Conservation (phyloP, 2,888 invertebrate species). For the Leucophenga maculata region DNA sequence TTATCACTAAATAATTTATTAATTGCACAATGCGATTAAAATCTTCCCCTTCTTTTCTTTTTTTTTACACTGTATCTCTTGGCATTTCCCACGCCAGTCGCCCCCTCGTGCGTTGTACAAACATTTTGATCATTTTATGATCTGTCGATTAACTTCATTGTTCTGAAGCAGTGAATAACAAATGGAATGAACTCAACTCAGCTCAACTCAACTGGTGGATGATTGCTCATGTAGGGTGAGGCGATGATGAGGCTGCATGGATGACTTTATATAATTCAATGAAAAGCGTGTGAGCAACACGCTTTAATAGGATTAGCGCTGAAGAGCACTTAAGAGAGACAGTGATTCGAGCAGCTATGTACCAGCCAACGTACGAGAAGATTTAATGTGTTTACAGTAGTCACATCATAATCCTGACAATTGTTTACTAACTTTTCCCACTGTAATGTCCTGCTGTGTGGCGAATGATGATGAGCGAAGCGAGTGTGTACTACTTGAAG, state of each 20-base stretch:
- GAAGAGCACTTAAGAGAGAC: constrained; percentile 70
- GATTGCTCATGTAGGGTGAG: not conserved
- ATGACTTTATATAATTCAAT: constrained; percentile 15
- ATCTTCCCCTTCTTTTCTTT: not conserved
- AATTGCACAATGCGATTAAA: not conserved
- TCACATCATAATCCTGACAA: constrained; percentile 46
- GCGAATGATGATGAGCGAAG: not conserved
- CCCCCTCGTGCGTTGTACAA: constrained; percentile 51
- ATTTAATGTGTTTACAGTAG: constrained; percentile 54
- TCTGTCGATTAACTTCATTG: constrained; percentile 71
- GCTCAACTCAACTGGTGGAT: constrained; percentile 14
- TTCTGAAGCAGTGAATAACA: constrained; percentile 44
- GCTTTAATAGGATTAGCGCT: constrained; percentile 70
- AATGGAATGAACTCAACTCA: constrained; percentile 19
- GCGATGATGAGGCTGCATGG: constrained; percentile 15
- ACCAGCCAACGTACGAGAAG: constrained; percentile 46
- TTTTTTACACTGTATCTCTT: not conserved
- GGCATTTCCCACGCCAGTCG: constrained; percentile 39
- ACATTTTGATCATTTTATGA: constrained; percentile 71
- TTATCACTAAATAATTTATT: constrained; percentile 15
- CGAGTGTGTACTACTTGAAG: not conserved
- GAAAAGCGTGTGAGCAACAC: constrained; percentile 55
- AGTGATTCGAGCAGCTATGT: constrained; percentile 59
- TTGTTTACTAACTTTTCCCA: constrained; percentile 69
- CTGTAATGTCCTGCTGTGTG: constrained; percentile 54